A percentile compares a stretch with the other conserved stretches of the same genome.
phyloP scores from a whole-genome alignment of 1,140 invertebrate species.

The Bactericera cockerelli region DNA sequence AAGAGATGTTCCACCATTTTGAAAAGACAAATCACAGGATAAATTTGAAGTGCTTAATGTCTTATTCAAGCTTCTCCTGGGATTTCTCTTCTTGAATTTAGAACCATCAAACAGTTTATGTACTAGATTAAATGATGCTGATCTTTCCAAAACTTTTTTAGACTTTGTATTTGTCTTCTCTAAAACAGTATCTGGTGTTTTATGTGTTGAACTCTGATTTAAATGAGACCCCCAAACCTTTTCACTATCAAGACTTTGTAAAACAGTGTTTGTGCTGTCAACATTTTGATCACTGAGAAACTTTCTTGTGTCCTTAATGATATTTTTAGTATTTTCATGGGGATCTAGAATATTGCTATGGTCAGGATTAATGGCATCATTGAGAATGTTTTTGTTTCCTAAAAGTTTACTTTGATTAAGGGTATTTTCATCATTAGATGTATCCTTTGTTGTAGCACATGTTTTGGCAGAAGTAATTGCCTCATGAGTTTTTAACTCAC shows the following conservation, averaged over 20 bases:
- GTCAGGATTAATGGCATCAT: too few species aligned
- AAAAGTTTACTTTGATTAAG: too few species aligned
- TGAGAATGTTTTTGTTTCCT: too few species aligned
- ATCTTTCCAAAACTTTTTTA: slow-evolving; percentile 26
- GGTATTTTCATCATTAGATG: too few species aligned
- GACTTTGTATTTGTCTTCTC: slow-evolving; percentile 23
- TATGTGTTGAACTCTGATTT: slow-evolving; percentile 30
- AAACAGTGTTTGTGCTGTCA: slow-evolving; percentile 17
- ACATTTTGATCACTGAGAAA: slow-evolving; percentile 20
- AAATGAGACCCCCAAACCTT: slow-evolving; percentile 41
- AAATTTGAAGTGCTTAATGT: slow-evolving; percentile 16
- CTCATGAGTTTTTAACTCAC: too few species aligned
- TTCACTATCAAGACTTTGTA: slow-evolving; percentile 20
- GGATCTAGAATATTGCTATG: too few species aligned
- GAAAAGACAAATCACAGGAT: background rate
- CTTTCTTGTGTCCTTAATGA: too few species aligned
- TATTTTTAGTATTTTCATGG: too few species aligned
- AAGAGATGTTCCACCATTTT: slow-evolving; percentile 10
- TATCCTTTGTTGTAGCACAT: too few species aligned
- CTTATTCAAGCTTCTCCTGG: slow-evolving; percentile 37
- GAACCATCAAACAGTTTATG: slow-evolving; percentile 52
- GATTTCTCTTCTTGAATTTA: slow-evolving; percentile 53
- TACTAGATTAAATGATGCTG: slow-evolving; percentile 34
- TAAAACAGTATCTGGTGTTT: too few species aligned
- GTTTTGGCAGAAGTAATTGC: too few species aligned